Evolutionary conservation across 2,797 vertebrate genomes (phyloP).

Genomic region (Melanotaenia pygmaea): DNA sequence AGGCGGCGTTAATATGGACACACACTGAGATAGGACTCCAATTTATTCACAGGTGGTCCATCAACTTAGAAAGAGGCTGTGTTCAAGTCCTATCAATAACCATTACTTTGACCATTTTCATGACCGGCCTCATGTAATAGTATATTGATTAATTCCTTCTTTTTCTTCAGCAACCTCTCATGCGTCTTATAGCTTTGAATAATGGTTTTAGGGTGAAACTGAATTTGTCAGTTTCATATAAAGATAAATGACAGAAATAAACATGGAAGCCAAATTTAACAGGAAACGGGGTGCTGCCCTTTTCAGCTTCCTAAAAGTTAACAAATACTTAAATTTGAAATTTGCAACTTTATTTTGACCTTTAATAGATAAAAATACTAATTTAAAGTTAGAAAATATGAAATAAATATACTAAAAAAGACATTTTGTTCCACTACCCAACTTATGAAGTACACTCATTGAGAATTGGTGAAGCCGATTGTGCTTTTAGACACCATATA

Average conservation of each 20-base stretch:
- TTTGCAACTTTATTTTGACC: too few relatives aligned
- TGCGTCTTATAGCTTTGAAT: not conserved
- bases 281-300: not conserved
- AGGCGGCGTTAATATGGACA: constrained; percentile 26
- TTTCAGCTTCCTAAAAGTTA: not conserved
- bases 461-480: too few relatives aligned
- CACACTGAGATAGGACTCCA: constrained; percentile 8
- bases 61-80: not conserved
- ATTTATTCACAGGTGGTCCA: constrained; percentile 32
- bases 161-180: not conserved
- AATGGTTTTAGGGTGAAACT: not conserved
- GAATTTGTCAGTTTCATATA: not conserved
- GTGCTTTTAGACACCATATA: too few relatives aligned
- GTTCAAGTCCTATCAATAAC: constrained; percentile 24
- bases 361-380: too few relatives aligned
- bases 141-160: not conserved
- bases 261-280: not conserved
- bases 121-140: constrained; percentile 2
- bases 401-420: too few relatives aligned
- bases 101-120: constrained; percentile 14
- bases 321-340: too few relatives aligned
- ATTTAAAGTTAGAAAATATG: too few relatives aligned
- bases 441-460: too few relatives aligned
- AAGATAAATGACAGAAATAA: not conserved
- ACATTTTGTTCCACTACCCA: too few relatives aligned